phyloP scores from a whole-genome alignment of 2,888 invertebrate species.

The Philereme transversata region DNA sequence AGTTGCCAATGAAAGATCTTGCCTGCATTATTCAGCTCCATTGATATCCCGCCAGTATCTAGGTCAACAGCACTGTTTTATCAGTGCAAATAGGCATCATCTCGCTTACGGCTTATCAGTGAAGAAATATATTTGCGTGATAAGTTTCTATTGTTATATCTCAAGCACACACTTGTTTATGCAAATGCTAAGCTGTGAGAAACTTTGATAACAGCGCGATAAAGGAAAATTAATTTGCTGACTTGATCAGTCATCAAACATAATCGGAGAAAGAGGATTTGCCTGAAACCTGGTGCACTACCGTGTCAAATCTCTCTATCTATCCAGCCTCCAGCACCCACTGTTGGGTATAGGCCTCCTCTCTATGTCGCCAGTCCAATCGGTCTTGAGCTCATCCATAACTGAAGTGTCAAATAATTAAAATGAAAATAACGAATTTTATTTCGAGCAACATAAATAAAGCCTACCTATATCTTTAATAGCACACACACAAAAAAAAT shows the following conservation, averaged over 20 bases:
- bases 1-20: not conserved
- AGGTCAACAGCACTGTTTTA: constrained; percentile 47
- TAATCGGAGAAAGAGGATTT: not conserved
- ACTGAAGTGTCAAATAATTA: too few species aligned
- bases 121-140: constrained; percentile 46
- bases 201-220: constrained; percentile 11
- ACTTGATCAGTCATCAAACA: not conserved
- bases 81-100: constrained; percentile 51
- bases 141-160: constrained; percentile 41
- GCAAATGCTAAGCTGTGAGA: constrained; percentile 24
- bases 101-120: constrained; percentile 50
- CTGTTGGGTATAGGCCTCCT: too few species aligned
- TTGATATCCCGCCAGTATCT: constrained; percentile 36
- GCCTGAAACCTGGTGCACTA: too few species aligned
- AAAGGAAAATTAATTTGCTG: not conserved
- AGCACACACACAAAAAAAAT: too few species aligned
- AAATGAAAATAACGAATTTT: too few species aligned
- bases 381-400: too few species aligned
- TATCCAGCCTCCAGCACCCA: too few species aligned
- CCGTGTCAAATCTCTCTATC: too few species aligned
- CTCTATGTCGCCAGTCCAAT: too few species aligned
- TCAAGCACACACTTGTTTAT: constrained; percentile 39
- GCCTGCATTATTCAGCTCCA: constrained; percentile 4
- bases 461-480: too few species aligned
- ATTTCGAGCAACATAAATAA: too few species aligned